Percentiles rank a stretch among this genome's conserved stretches.
phyloP scores from a whole-genome alignment of 2,113 vertebrate species.

The Conger conger region DNA sequence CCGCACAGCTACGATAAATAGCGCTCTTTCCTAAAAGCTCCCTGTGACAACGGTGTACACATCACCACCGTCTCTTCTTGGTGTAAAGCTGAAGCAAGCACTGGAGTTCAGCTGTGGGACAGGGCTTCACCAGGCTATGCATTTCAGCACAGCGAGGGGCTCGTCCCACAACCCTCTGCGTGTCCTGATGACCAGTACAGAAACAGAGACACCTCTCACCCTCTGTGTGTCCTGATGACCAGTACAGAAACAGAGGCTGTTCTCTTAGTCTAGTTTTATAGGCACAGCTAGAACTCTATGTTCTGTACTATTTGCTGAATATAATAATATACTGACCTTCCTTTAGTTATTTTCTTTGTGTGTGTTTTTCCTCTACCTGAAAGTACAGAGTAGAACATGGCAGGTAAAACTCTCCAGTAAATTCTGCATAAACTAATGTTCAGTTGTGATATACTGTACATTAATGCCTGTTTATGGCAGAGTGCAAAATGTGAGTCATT shows the following conservation, averaged over 20 bases:
- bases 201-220: not conserved
- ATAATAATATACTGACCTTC: too few relatives aligned
- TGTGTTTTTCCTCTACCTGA: too few relatives aligned
- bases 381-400: too few relatives aligned
- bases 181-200: not conserved
- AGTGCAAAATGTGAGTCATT: too few relatives aligned
- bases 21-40: not conserved
- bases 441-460: too few relatives aligned
- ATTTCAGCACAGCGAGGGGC: not conserved
- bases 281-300: not conserved
- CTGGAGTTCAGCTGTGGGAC: not conserved
- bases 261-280: not conserved
- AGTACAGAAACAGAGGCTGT: too few relatives aligned
- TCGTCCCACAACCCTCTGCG: not conserved
- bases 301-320: too few relatives aligned
- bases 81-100: not conserved
- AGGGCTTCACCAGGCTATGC: not conserved
- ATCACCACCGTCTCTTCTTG: not conserved
- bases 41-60: not conserved
- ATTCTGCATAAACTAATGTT: too few relatives aligned
- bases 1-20: not conserved
- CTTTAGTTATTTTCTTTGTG: too few relatives aligned
- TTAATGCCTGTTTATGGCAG: too few relatives aligned
- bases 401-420: too few relatives aligned
- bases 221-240: too few relatives aligned